Evolutionary conservation across 1,140 invertebrate genomes (phyloP).

Genomic region (Rhopalosiphum maidis): DNA sequence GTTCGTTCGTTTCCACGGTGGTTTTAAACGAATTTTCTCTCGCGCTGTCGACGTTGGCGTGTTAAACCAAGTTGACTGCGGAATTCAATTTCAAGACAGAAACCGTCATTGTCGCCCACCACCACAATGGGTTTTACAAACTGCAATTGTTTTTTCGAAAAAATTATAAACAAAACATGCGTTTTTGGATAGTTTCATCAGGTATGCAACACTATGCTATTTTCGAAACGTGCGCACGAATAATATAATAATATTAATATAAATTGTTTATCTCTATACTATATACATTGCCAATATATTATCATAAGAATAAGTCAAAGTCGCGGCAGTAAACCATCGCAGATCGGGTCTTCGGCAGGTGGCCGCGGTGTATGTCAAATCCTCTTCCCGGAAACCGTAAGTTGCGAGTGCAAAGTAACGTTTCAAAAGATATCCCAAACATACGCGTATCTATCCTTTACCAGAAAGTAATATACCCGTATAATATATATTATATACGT

Average conservation of each 20-base stretch:
- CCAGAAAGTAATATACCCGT: not conserved
- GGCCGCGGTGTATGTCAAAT: not conserved
- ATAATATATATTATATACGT: not conserved
- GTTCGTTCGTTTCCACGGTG: not conserved
- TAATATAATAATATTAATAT: not conserved
- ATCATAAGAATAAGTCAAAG: too few species aligned
- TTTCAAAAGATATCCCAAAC: not conserved
- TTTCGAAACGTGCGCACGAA: not conserved
- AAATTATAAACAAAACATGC: not conserved
- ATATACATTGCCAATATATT: not conserved
- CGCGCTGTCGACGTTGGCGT: not conserved
- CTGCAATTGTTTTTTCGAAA: not conserved
- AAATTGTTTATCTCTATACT: not conserved
- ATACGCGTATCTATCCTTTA: not conserved
- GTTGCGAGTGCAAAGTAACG: not conserved
- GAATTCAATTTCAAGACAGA: slow-evolving; percentile 32
- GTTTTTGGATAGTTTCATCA: not conserved
- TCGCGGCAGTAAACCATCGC: not conserved
- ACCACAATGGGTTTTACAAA: not conserved
- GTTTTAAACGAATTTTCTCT: slow-evolving; percentile 41
- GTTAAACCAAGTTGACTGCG: not conserved
- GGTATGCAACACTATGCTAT: not conserved
- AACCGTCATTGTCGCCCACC: not conserved
- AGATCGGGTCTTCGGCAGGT: not conserved
- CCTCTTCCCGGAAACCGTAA: not conserved